A percentile compares a stretch with the other conserved stretches of the same genome.
Conservation (phyloP, 2,113 vertebrate genomes). For the Odontophorus gujanensis region DNA sequence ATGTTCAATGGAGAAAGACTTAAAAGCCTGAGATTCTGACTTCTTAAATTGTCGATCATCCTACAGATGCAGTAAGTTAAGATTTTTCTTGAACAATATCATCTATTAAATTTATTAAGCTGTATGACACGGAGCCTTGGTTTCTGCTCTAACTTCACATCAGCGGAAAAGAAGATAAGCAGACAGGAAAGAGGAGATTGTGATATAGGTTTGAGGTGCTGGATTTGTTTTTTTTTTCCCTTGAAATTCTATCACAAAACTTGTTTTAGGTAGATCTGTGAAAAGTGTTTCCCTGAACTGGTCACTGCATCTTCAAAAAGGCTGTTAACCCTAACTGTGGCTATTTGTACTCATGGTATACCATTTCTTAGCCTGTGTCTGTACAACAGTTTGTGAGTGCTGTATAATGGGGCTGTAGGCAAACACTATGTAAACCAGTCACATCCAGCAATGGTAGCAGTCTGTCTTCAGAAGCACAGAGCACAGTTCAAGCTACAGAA, state of each 20-base stretch:
- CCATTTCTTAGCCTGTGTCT: neutral
- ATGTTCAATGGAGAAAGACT: neutral
- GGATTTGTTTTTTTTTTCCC: neutral
- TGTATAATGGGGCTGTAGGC: rapidly evolving
- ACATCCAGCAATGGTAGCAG: neutral
- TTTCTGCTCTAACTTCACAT: neutral
- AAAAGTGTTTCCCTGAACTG: neutral
- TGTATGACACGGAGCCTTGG: neutral
- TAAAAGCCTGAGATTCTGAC: neutral
- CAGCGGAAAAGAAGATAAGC: neutral
- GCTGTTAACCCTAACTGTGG: neutral
- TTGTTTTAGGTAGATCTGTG: neutral
- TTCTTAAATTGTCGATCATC: neutral
- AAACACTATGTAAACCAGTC: neutral
- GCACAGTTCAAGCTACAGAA: neutral
- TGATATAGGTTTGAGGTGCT: too few species aligned
- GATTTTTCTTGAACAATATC: neutral
- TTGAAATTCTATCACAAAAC: neutral
- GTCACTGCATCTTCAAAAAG: neutral
- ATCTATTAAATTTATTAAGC: neutral
- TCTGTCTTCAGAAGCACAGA: neutral
- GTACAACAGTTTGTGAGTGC: neutral
- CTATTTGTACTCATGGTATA: neutral
- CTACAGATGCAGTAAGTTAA: neutral
- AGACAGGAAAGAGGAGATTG: neutral